These are phyloP conservation scores for Hystrix brachyura DNA, from an alignment of 2,113 vertebrate species.

Conservation along the genomic window DNA sequence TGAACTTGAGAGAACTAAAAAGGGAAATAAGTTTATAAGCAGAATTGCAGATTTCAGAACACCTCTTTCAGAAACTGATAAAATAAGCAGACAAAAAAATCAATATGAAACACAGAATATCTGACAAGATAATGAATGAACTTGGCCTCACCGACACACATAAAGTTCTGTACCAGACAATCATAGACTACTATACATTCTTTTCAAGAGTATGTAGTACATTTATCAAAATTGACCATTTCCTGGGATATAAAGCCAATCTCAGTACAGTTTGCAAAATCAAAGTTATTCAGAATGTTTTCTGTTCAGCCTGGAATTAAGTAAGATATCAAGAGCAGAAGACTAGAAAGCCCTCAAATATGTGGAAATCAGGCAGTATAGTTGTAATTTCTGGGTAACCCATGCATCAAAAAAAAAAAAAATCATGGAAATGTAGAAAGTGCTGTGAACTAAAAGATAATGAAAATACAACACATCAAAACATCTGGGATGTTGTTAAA, in stretches of 20 bases:
- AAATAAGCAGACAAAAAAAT: neutral
- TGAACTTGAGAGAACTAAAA: neutral
- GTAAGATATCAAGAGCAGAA: neutral
- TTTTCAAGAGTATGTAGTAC: neutral
- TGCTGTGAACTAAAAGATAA: neutral
- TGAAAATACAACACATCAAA: neutral
- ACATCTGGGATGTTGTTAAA: neutral
- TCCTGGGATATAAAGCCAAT: neutral
- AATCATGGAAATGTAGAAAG: neutral
- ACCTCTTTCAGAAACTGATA: neutral
- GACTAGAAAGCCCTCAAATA: neutral
- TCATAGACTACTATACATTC: neutral
- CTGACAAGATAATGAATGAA: neutral
- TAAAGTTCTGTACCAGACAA: neutral
- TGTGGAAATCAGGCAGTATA: neutral
- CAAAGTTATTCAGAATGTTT: neutral
- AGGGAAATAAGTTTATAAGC: neutral
- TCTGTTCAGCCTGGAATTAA: neutral
- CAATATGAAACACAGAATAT: neutral
- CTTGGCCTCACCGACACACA: neutral
- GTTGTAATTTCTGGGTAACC: neutral
- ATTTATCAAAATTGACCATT: neutral
- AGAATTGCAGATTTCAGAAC: neutral
- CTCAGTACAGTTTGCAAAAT: neutral
- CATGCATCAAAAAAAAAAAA: neutral